Conservation (phyloP, 2,797 vertebrate species). For the Podarcis siculus region DNA sequence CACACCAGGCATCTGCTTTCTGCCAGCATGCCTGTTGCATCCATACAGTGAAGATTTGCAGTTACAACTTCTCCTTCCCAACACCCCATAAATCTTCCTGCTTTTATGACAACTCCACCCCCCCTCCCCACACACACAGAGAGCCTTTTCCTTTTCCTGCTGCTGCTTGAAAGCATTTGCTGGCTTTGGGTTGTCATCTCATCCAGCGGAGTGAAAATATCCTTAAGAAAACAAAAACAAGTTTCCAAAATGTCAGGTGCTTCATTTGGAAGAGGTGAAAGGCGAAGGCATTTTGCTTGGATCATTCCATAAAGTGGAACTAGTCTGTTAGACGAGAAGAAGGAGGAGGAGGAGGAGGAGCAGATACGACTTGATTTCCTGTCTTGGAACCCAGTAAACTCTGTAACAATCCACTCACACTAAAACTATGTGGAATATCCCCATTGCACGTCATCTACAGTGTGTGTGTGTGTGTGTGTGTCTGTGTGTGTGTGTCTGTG, state of each 20-base stretch:
- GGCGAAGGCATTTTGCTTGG: constrained; percentile 1
- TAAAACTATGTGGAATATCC: constrained; percentile 49
- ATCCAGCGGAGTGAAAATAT: constrained; percentile 39
- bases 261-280: not conserved
- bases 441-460: not conserved
- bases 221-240: constrained; percentile 24
- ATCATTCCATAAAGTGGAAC: constrained; percentile 19
- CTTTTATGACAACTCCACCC: constrained; percentile 48
- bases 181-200: constrained; percentile 35
- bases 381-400: constrained; percentile 40
- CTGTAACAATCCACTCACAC: constrained; percentile 35
- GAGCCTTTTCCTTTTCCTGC: not conserved
- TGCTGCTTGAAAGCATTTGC: constrained; percentile 45
- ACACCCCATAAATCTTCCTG: constrained; percentile 62
- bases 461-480: constrained; percentile 37
- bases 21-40: constrained; percentile 44
- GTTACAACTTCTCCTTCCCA: constrained; percentile 52
- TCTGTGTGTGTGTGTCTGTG: not conserved
- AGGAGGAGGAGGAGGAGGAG: not conserved
- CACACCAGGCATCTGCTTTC: constrained; percentile 37
- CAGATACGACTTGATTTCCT: constrained; percentile 47
- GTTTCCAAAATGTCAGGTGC: constrained; percentile 15
- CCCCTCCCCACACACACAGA: no score
- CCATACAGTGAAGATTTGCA: not conserved
- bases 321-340: not conserved